phyloP scores from a whole-genome alignment of 2,797 vertebrate genomes.

The Sparidentex hasta region DNA sequence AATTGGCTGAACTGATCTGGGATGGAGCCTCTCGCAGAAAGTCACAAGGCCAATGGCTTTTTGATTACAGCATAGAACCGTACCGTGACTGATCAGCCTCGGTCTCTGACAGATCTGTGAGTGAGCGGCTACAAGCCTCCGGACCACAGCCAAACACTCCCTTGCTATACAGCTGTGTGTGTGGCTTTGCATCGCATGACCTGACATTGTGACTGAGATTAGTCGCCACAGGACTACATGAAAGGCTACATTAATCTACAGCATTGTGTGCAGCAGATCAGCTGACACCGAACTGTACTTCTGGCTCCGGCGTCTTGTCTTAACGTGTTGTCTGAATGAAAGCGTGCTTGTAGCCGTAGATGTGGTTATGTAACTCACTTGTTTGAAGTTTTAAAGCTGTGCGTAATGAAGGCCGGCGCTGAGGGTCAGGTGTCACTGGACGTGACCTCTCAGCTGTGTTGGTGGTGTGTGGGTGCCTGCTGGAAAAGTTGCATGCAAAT shows the following conservation, averaged over 20 bases:
- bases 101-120: neutral
- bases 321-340: neutral
- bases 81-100: conserved; percentile 3
- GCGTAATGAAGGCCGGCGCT: too few relatives aligned
- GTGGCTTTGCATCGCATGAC: conserved; percentile 55
- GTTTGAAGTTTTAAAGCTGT: too few relatives aligned
- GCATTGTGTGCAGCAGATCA: conserved; percentile 24
- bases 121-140: too few relatives aligned
- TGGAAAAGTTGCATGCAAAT: too few relatives aligned
- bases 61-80: conserved; percentile 23
- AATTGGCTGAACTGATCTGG: neutral
- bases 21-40: neutral
- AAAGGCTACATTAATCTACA: conserved; percentile 62
- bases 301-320: neutral
- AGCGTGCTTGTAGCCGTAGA: neutral
- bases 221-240: conserved; percentile 60
- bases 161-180: neutral
- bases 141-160: neutral
- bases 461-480: too few relatives aligned
- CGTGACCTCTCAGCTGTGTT: too few relatives aligned
- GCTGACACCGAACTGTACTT: neutral
- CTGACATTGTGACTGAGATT: conserved; percentile 77
- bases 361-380: too few relatives aligned
- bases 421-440: too few relatives aligned
- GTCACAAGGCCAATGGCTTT: conserved; percentile 34